phyloP scores from a whole-genome alignment of 2,113 vertebrate species.

The Columba janthina region DNA sequence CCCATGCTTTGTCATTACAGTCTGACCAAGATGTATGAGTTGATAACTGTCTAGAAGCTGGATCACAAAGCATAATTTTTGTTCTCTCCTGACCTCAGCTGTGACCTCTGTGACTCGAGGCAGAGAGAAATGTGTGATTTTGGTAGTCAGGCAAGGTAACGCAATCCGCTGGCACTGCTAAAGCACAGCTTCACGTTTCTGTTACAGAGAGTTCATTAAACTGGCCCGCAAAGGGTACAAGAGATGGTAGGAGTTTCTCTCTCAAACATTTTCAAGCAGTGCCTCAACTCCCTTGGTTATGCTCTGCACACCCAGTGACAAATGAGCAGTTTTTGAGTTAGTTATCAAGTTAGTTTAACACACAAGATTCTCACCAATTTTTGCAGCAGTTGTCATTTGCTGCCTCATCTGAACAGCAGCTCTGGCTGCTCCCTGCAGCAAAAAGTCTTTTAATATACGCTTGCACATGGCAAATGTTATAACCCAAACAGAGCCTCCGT shows the following conservation, averaged over 20 bases:
- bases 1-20: conserved; percentile 54
- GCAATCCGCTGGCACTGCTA: conserved; percentile 33
- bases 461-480: neutral
- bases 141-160: conserved; percentile 45
- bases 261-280: conserved; percentile 25
- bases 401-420: neutral
- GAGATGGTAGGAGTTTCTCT: neutral
- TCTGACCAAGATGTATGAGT: conserved; percentile 74
- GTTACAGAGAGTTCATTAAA: conserved; percentile 14
- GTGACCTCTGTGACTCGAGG: conserved; percentile 66
- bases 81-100: conserved; percentile 65
- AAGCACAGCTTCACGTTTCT: conserved; percentile 51
- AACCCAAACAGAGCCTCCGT: neutral
- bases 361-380: neutral
- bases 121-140: conserved; percentile 66
- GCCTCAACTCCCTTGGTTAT: neutral
- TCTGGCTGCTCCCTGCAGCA: neutral
- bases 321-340: conserved; percentile 5
- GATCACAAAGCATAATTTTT: conserved; percentile 71
- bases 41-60: conserved; percentile 70
- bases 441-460: neutral
- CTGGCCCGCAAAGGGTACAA: neutral
- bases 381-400: neutral
- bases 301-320: neutral
- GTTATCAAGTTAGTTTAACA: conserved; percentile 47